A percentile compares a stretch with the other conserved stretches of the same genome.
phyloP scores from a whole-genome alignment of 2,888 invertebrate genomes.

The Ophion costatus region DNA sequence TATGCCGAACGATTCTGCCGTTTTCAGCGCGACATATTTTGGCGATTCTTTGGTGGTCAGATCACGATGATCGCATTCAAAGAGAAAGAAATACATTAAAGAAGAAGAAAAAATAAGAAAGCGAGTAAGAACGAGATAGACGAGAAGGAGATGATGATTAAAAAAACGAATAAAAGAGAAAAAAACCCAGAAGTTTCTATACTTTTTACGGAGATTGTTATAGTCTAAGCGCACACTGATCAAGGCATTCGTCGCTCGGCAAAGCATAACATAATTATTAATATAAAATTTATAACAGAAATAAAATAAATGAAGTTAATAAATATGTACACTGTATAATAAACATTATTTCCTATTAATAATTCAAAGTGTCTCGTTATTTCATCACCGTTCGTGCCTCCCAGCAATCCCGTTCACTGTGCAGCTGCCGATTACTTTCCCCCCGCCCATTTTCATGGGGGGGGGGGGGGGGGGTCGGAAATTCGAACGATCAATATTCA shows the following conservation, averaged over 20 bases:
- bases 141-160: constrained; percentile 43
- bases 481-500: too few relatives aligned
- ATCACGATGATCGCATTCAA: constrained; percentile 76
- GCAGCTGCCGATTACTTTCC: background rate
- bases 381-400: background rate
- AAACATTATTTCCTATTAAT: constrained; percentile 84
- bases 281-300: constrained; percentile 84
- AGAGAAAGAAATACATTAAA: constrained; percentile 66
- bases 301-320: constrained; percentile 83
- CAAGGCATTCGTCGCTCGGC: constrained; percentile 83
- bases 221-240: constrained; percentile 83
- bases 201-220: constrained; percentile 83
- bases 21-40: constrained; percentile 83
- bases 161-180: constrained; percentile 72
- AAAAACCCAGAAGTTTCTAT: constrained; percentile 82
- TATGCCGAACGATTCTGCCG: constrained; percentile 83
- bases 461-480: too few relatives aligned
- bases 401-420: too few relatives aligned
- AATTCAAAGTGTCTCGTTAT: constrained; percentile 72
- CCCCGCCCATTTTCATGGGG: background rate
- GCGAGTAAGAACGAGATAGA: constrained; percentile 18
- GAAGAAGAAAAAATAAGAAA: constrained; percentile 57
- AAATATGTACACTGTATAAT: constrained; percentile 84
- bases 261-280: constrained; percentile 83
- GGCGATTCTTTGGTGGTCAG: constrained; percentile 81